Conservation (phyloP, 2,113 vertebrate species). For the Paramormyrops kingsleyae region DNA sequence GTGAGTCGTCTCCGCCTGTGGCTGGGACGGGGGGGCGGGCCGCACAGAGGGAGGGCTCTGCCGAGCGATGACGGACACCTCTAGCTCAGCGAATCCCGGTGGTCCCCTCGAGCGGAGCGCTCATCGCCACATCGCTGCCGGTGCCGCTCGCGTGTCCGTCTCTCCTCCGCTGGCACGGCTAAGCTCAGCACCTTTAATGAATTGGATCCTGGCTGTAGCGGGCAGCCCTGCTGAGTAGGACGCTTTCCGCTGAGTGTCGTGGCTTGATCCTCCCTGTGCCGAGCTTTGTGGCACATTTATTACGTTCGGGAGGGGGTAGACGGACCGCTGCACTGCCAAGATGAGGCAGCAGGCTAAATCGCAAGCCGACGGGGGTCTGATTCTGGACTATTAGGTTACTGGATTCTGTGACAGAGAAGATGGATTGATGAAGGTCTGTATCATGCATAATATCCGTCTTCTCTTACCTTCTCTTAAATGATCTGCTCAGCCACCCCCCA, state of each 20-base stretch:
- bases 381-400: slow-evolving; percentile 1
- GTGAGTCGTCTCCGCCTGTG: background rate
- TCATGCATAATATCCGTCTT: slow-evolving; percentile 19
- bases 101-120: slow-evolving; percentile 26
- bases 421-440: slow-evolving; percentile 4
- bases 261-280: slow-evolving; percentile 32
- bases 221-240: slow-evolving; percentile 27
- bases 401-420: slow-evolving; percentile 17
- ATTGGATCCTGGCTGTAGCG: slow-evolving; percentile 29
- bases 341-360: background rate
- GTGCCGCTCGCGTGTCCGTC: slow-evolving; percentile 22
- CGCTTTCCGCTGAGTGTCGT: slow-evolving; percentile 23
- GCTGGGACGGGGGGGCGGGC: background rate
- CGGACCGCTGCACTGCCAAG: slow-evolving; percentile 20
- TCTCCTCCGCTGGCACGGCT: background rate
- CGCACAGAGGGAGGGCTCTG: slow-evolving; percentile 12
- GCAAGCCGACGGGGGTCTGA: slow-evolving; percentile 24
- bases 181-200: slow-evolving; percentile 14
- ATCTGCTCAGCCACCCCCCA: background rate
- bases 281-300: slow-evolving; percentile 30
- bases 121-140: background rate
- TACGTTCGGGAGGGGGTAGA: slow-evolving; percentile 29
- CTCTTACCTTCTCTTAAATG: slow-evolving; percentile 6
- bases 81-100: slow-evolving; percentile 33
- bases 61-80: slow-evolving; percentile 31